Evolutionary conservation across 1,140 invertebrate species (phyloP).

Genomic region (Drosophila nikananu): DNA sequence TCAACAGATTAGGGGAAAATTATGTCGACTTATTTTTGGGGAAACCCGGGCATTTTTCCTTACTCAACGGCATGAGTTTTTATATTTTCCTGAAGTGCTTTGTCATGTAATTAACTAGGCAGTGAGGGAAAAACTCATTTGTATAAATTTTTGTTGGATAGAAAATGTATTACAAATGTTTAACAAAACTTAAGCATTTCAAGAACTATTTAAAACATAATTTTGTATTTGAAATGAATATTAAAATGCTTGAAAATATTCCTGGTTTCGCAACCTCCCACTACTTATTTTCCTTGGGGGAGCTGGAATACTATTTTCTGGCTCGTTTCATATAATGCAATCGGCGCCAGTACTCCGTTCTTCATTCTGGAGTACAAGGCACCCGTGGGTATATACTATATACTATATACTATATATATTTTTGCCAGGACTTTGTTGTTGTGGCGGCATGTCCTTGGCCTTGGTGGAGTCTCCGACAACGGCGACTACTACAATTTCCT

Average conservation of each 20-base stretch:
- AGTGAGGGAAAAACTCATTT: not conserved
- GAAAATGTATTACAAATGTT: not conserved
- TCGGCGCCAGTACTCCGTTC: constrained; percentile 31
- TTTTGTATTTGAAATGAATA: not conserved
- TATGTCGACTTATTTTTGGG: not conserved
- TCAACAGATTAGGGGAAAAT: constrained; percentile 7
- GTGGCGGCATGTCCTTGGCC: constrained; percentile 69
- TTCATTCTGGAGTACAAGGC: constrained; percentile 4
- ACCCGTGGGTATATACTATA: constrained; percentile 28
- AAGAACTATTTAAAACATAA: not conserved
- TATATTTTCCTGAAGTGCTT: not conserved
- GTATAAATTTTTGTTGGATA: not conserved
- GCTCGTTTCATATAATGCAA: constrained; percentile 34
- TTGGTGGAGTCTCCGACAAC: constrained; percentile 46
- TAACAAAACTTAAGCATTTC: not conserved
- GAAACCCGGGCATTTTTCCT: not conserved
- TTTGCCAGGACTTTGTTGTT: constrained; percentile 39
- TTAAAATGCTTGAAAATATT: not conserved
- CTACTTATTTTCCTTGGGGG: not conserved
- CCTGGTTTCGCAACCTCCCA: not conserved
- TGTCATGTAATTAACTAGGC: not conserved
- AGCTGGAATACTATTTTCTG: not conserved
- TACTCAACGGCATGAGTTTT: not conserved
- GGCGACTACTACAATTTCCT: constrained; percentile 61
- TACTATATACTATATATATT: constrained; percentile 61